These are phyloP conservation scores for Chionodraco myersi DNA, from an alignment of 2,113 vertebrate species.

Conservation along the genomic window DNA sequence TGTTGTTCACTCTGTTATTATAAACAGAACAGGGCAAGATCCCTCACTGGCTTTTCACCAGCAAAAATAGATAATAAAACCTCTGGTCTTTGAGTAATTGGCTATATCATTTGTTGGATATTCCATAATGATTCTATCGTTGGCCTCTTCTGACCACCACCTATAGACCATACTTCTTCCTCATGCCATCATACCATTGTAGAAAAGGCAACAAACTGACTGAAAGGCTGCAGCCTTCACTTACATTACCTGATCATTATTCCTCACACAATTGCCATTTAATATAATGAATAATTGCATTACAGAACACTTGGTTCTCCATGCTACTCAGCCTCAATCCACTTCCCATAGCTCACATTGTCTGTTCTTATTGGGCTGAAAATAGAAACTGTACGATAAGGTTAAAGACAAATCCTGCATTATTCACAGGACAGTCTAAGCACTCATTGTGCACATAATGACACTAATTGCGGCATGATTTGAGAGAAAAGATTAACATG, in stretches of 20 bases:
- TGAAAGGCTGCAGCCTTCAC: not conserved
- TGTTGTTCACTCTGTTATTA: too few relatives aligned
- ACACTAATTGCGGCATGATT: constrained; percentile 44
- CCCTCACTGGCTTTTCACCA: not conserved
- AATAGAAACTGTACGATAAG: constrained; percentile 9
- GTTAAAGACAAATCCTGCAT: constrained; percentile 25
- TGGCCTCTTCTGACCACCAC: not conserved
- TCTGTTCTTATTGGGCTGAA: constrained; percentile 4
- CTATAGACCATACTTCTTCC: not conserved
- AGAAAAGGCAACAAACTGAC: not conserved
- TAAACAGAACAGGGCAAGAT: too few relatives aligned
- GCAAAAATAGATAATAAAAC: not conserved
- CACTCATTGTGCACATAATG: constrained; percentile 39
- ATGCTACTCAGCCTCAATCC: not conserved
- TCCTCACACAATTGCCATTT: not conserved
- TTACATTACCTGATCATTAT: not conserved
- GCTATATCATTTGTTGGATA: not conserved
- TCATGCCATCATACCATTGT: too few relatives aligned
- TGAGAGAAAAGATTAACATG: constrained; percentile 29
- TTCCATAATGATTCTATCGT: not conserved
- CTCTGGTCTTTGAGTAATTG: too few relatives aligned
- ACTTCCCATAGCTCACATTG: not conserved
- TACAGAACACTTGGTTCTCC: constrained; percentile 14
- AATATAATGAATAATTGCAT: constrained; percentile 10
- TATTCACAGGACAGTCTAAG: constrained; percentile 10